These are phyloP conservation scores for Gnathonemus longibarbis DNA, from an alignment of 2,113 vertebrate species.

Conservation along the genomic window DNA sequence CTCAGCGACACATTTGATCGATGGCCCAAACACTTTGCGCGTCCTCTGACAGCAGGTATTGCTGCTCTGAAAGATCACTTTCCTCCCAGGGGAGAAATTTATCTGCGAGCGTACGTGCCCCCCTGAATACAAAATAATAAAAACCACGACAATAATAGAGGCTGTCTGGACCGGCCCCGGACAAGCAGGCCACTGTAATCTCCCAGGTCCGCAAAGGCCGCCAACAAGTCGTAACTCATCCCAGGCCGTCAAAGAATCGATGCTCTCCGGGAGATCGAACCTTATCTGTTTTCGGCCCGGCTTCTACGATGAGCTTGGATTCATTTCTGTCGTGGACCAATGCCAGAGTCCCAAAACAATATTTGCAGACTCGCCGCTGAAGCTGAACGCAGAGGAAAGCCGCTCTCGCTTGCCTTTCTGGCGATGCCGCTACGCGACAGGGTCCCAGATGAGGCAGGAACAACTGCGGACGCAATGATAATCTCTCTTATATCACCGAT, in stretches of 20 bases:
- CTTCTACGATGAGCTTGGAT: background rate
- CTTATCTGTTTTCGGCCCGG: conserved; percentile 10
- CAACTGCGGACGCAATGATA: background rate
- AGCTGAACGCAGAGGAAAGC: background rate
- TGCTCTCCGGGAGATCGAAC: conserved; percentile 11
- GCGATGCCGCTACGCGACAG: too few species aligned
- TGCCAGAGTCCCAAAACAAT: conserved; percentile 21
- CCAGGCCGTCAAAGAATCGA: conserved; percentile 6
- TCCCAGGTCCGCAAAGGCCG: conserved; percentile 2
- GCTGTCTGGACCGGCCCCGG: background rate
- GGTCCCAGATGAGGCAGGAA: background rate
- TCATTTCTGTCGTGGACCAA: conserved; percentile 12
- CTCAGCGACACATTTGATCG: conserved; percentile 34
- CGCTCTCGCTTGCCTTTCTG: background rate
- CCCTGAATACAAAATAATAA: conserved; percentile 29
- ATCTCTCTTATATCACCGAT: conserved; percentile 18
- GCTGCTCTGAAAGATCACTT: conserved; percentile 27
- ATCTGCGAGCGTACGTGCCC: conserved; percentile 27
- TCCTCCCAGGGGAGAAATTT: conserved; percentile 22
- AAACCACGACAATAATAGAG: background rate
- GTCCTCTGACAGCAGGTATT: conserved; percentile 30
- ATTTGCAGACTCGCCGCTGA: background rate
- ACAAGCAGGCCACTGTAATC: conserved; percentile 14
- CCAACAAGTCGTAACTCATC: conserved; percentile 21
- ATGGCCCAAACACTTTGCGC: conserved; percentile 28